Percentiles rank a stretch among this genome's conserved stretches.
Conservation (phyloP, 1,140 invertebrate species). For the Schlechtendalia chinensis region DNA sequence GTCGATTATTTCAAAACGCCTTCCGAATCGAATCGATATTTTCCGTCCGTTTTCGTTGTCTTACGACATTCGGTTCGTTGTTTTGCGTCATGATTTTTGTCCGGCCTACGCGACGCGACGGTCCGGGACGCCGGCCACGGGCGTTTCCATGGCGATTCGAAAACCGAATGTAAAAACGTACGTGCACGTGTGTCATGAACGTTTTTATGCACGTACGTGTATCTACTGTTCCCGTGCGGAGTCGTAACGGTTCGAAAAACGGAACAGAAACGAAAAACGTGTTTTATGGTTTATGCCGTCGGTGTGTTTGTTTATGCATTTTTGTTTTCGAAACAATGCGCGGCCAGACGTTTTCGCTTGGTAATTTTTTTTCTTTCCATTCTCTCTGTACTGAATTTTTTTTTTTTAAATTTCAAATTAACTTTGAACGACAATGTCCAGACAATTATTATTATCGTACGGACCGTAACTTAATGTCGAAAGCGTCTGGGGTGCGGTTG, state of each 20-base stretch:
- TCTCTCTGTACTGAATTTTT: neutral
- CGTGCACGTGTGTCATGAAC: neutral
- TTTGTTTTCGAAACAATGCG: conserved; percentile 25
- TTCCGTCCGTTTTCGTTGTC: conserved; percentile 31
- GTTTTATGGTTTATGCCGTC: neutral
- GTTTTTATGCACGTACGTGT: neutral
- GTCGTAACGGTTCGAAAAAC: too few species aligned
- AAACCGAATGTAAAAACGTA: neutral
- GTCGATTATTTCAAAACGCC: conserved; percentile 38
- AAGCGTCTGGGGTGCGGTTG: conserved; percentile 48
- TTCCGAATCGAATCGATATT: conserved; percentile 44
- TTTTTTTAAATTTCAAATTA: neutral
- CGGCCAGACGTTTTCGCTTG: conserved; percentile 27
- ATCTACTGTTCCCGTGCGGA: neutral
- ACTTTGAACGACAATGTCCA: conserved; percentile 40
- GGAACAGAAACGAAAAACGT: neutral
- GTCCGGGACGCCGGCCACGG: neutral
- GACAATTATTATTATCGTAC: conserved; percentile 31
- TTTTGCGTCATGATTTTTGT: conserved; percentile 32
- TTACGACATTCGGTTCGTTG: conserved; percentile 26
- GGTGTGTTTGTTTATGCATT: neutral
- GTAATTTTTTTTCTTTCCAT: neutral
- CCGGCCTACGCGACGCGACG: neutral
- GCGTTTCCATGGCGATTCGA: neutral
- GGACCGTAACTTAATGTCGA: conserved; percentile 32